Percentiles rank a stretch among this genome's conserved stretches.
These are phyloP conservation scores for Anorthoa munda DNA, from an alignment of 2,888 invertebrate genomes.

Conservation along the genomic window DNA sequence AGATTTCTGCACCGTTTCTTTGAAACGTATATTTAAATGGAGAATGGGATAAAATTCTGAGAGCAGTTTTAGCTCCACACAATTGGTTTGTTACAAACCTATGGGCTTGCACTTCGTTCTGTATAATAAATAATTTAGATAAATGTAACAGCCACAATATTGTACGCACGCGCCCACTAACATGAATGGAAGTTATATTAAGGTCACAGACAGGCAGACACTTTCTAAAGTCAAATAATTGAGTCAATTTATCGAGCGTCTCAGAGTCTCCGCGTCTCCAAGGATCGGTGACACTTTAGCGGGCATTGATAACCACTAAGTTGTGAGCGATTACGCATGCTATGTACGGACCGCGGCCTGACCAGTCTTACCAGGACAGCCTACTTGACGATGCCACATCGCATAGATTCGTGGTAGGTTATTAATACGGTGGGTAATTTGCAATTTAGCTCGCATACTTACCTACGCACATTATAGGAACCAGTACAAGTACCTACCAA, in stretches of 20 bases:
- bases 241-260: slow-evolving; percentile 82
- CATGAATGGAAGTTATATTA: slow-evolving; percentile 82
- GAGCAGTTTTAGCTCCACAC: slow-evolving; percentile 35
- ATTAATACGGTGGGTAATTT: slow-evolving; percentile 56
- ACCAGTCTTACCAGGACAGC: slow-evolving; percentile 49
- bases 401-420: slow-evolving; percentile 52
- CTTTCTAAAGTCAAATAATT: slow-evolving; percentile 81
- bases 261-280: slow-evolving; percentile 78
- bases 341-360: slow-evolving; percentile 52
- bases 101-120: slow-evolving; percentile 24
- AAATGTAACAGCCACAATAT: slow-evolving; percentile 70
- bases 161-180: slow-evolving; percentile 69
- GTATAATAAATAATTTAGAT: slow-evolving; percentile 63
- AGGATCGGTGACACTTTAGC: slow-evolving; percentile 78
- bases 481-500: slow-evolving; percentile 5
- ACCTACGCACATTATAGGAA: slow-evolving; percentile 7
- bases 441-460: slow-evolving; percentile 32
- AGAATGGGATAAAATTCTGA: slow-evolving; percentile 34
- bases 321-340: slow-evolving; percentile 63
- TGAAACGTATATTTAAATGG: slow-evolving; percentile 49
- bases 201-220: slow-evolving; percentile 77
- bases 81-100: slow-evolving; percentile 57
- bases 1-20: slow-evolving; percentile 58
- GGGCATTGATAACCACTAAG: slow-evolving; percentile 68
- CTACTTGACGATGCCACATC: slow-evolving; percentile 45